Evolutionary conservation across 2,113 vertebrate species (phyloP).

Genomic region (Cololabis saira): DNA sequence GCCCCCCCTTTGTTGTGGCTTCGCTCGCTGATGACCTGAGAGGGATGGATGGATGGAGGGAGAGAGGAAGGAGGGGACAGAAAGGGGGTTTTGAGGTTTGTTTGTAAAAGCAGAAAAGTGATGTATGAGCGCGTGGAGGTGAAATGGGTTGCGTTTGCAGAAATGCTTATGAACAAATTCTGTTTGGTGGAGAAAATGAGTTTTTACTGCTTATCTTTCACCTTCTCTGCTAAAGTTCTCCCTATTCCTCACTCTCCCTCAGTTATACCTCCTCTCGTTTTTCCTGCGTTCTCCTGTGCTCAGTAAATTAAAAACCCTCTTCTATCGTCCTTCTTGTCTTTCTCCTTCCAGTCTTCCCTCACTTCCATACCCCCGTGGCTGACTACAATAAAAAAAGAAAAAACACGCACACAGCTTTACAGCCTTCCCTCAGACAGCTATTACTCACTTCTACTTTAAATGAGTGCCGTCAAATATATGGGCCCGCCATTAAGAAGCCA

Average conservation of each 20-base stretch:
- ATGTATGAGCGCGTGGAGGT: slow-evolving; percentile 60
- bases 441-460: slow-evolving; percentile 98
- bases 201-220: slow-evolving; percentile 66
- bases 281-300: slow-evolving; percentile 57
- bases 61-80: slow-evolving; percentile 58
- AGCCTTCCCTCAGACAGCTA: slow-evolving; percentile 92
- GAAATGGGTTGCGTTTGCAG: slow-evolving; percentile 60
- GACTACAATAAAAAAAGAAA: slow-evolving; percentile 62
- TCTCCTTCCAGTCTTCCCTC: slow-evolving; percentile 42
- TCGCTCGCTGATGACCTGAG: slow-evolving; percentile 93
- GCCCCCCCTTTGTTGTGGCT: slow-evolving; percentile 96
- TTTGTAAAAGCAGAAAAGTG: slow-evolving; percentile 58
- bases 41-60: slow-evolving; percentile 62
- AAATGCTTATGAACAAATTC: slow-evolving; percentile 66
- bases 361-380: slow-evolving; percentile 50
- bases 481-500: slow-evolving; percentile 91
- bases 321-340: slow-evolving; percentile 36
- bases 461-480: slow-evolving; percentile 97
- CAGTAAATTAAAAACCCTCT: slow-evolving; percentile 57
- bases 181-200: slow-evolving; percentile 59
- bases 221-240: slow-evolving; percentile 47
- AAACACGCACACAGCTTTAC: slow-evolving; percentile 88
- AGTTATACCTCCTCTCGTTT: slow-evolving; percentile 70
- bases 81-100: slow-evolving; percentile 59
- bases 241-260: slow-evolving; percentile 69